phyloP scores from a whole-genome alignment of 2,113 vertebrate species.

The Pavo muticus region DNA sequence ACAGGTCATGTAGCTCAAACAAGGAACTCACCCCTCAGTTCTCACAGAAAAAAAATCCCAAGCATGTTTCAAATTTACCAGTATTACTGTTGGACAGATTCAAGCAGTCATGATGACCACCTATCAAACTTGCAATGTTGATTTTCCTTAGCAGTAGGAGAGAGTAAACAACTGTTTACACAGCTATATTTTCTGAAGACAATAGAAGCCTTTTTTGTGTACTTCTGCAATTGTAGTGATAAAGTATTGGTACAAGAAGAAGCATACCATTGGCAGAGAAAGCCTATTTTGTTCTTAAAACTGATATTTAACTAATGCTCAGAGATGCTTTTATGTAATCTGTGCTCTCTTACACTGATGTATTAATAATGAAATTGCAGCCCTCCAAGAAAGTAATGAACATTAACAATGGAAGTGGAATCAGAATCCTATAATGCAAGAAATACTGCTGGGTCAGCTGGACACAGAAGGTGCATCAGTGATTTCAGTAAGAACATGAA shows the following conservation, averaged over 20 bases:
- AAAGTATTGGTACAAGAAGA: background rate
- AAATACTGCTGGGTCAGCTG: constrained; percentile 73
- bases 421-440: constrained; percentile 69
- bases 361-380: constrained; percentile 74
- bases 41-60: background rate
- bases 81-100: background rate
- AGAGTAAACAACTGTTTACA: background rate
- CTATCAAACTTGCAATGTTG: background rate
- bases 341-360: constrained; percentile 56
- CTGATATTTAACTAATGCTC: constrained; percentile 60
- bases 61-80: background rate
- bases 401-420: constrained; percentile 56
- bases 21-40: background rate
- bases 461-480: constrained; percentile 41
- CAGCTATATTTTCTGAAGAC: background rate
- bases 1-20: background rate
- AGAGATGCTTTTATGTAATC: constrained; percentile 58
- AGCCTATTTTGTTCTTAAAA: constrained; percentile 36
- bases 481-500: constrained; percentile 51
- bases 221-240: background rate
- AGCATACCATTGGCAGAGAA: constrained; percentile 16
- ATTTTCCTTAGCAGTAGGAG: background rate
- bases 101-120: background rate
- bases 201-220: background rate
- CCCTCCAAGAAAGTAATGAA: constrained; percentile 69